Conservation (phyloP, 2,113 vertebrate genomes). For the Ardeotis arabs region DNA sequence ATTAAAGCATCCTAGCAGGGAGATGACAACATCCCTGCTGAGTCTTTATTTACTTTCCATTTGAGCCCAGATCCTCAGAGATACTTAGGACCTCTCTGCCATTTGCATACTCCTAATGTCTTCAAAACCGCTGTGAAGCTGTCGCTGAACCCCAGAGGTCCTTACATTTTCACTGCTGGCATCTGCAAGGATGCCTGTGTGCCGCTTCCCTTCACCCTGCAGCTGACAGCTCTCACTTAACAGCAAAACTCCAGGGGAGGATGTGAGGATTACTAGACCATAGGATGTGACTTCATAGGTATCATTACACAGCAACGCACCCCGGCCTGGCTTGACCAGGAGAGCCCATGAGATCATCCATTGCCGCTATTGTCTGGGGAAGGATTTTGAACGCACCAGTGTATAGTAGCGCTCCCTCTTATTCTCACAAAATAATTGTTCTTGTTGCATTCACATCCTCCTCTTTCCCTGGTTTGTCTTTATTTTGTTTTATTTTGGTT, state of each 20-base stretch:
- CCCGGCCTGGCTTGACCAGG: background rate
- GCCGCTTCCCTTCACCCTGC: background rate
- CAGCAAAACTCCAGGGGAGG: background rate
- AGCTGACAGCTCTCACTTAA: background rate
- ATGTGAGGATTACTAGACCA: background rate
- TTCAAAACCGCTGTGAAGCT: background rate
- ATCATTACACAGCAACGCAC: background rate
- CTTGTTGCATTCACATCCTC: background rate
- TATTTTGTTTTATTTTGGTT: background rate
- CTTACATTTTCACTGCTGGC: background rate
- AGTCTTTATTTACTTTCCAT: conserved; percentile 34
- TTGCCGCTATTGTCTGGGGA: background rate
- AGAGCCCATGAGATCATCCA: background rate
- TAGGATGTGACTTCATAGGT: background rate
- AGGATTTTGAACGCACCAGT: background rate
- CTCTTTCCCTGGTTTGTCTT: background rate
- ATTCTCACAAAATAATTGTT: background rate
- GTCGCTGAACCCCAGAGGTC: conserved; percentile 7
- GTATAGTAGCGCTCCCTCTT: background rate
- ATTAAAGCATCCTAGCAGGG: conserved; percentile 34
- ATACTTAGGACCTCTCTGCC: background rate
- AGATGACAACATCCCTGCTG: conserved; percentile 42
- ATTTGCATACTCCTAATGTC: conserved; percentile 29
- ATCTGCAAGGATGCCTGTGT: background rate
- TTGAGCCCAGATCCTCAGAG: background rate